These are phyloP conservation scores for Drosophila recens DNA, from an alignment of 2,888 invertebrate genomes.

Conservation along the genomic window DNA sequence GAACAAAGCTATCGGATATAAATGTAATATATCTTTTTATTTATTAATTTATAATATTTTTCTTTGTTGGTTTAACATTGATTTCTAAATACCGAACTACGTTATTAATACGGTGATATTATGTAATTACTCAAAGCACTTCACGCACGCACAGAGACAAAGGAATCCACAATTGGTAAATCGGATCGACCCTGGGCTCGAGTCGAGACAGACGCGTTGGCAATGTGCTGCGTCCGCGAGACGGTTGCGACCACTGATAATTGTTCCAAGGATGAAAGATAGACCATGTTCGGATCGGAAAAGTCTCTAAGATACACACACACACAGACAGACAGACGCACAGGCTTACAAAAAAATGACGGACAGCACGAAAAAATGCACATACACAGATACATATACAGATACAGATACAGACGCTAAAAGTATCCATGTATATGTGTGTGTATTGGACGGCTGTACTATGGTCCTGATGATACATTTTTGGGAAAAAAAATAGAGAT, in stretches of 20 bases:
- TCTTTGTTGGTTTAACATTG: background rate
- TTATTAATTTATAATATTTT: background rate
- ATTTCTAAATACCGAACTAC: background rate
- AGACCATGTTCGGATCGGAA: conserved; percentile 25
- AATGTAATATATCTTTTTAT: too few species aligned
- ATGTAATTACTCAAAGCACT: conserved; percentile 17
- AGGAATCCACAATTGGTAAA: conserved; percentile 1
- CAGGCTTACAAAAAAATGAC: background rate
- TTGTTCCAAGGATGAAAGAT: conserved; percentile 37
- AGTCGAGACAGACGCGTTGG: conserved; percentile 9
- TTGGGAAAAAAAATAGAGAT: too few species aligned
- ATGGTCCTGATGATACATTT: too few species aligned
- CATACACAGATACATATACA: background rate
- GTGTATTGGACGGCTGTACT: background rate
- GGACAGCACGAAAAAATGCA: conserved; percentile 21
- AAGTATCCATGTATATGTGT: background rate
- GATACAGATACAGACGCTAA: background rate
- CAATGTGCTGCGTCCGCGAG: conserved; percentile 42
- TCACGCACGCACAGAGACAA: background rate
- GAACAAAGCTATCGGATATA: background rate
- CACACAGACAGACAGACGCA: conserved; percentile 1
- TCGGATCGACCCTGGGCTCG: conserved; percentile 5
- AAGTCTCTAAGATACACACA: conserved; percentile 2
- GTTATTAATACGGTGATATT: background rate
- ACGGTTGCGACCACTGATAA: conserved; percentile 44